phyloP scores from a whole-genome alignment of 2,888 invertebrate genomes.

The Leptopilina syphax region DNA sequence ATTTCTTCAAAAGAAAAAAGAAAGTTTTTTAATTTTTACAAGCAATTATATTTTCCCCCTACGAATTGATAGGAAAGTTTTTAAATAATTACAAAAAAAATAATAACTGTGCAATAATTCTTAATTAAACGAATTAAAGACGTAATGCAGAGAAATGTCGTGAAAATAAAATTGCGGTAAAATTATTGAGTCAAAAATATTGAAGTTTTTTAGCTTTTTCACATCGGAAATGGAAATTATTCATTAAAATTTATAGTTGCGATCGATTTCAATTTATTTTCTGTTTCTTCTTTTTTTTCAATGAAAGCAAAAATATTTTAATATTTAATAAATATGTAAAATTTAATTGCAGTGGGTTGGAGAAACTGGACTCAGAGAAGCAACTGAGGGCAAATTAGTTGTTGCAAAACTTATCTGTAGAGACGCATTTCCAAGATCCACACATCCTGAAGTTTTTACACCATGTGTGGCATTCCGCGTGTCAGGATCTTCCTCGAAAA shows the following conservation, averaged over 20 bases:
- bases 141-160: neutral
- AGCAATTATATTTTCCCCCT: no score
- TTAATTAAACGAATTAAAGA: neutral
- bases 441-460: constrained; percentile 82
- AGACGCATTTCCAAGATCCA: constrained; percentile 80
- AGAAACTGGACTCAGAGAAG: constrained; percentile 85
- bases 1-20: no score
- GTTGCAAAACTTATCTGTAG: constrained; percentile 89
- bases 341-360: constrained; percentile 86
- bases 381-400: constrained; percentile 89
- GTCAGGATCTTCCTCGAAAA: constrained; percentile 87
- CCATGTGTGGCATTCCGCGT: constrained; percentile 92
- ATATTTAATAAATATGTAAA: neutral
- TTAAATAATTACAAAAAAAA: neutral
- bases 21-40: no score
- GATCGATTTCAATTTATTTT: neutral
- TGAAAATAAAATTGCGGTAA: neutral
- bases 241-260: constrained; percentile 1
- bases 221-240: neutral
- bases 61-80: no score
- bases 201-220: no score
- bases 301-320: neutral
- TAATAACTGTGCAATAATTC: no score
- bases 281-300: no score
- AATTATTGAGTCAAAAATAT: neutral